Evolutionary conservation across 2,888 invertebrate genomes (phyloP).

Genomic region (Xanthia icteritia): DNA sequence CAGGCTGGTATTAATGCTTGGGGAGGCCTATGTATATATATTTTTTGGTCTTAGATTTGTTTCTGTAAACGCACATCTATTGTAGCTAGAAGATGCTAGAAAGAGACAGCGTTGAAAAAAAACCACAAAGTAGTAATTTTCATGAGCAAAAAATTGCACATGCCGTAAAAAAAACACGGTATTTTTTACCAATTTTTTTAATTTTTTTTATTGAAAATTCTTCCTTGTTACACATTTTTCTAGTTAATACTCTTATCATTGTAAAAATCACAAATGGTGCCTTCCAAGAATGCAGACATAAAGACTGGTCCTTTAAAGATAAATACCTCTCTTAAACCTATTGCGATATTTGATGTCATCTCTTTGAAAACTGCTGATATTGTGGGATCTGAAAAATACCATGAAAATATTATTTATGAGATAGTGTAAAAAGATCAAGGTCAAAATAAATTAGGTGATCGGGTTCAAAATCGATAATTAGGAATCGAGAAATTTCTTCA

Average conservation of each 20-base stretch:
- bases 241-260: background rate
- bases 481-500: background rate
- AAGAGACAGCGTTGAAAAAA: background rate
- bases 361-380: constrained; percentile 8
- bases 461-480: background rate
- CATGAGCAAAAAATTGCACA: background rate
- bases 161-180: background rate
- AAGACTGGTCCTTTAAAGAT: constrained; percentile 31
- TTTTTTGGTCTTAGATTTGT: background rate
- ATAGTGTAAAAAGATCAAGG: background rate
- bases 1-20: too few species aligned
- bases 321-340: constrained; percentile 14
- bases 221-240: too few species aligned
- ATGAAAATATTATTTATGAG: background rate
- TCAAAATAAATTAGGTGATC: background rate
- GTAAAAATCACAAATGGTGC: constrained; percentile 38
- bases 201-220: background rate
- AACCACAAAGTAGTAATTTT: background rate
- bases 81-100: background rate
- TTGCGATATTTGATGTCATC: constrained; percentile 5
- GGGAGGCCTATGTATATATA: too few species aligned
- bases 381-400: constrained; percentile 11
- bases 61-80: background rate
- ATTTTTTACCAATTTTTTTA: background rate
- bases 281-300: constrained; percentile 33